A percentile compares a stretch with the other conserved stretches of the same genome.
These are phyloP conservation scores for Lophius piscatorius DNA, from an alignment of 2,113 vertebrate genomes.

Conservation along the genomic window DNA sequence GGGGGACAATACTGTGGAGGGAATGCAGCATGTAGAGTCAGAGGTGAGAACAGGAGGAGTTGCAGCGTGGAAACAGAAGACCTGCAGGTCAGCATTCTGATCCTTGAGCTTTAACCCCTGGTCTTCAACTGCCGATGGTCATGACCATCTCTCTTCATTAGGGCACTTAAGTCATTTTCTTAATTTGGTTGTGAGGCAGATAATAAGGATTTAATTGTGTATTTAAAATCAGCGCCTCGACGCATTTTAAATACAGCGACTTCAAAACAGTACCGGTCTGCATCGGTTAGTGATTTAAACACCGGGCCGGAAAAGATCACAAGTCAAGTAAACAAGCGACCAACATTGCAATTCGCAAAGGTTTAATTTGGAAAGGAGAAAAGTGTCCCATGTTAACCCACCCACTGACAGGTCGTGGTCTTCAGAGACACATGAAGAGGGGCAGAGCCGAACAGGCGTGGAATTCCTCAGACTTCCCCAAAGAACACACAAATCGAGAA, in stretches of 20 bases:
- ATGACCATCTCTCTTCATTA: constrained; percentile 43
- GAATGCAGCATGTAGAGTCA: background rate
- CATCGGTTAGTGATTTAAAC: too few species aligned
- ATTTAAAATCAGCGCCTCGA: too few species aligned
- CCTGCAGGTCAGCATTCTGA: constrained; percentile 39
- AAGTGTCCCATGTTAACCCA: too few species aligned
- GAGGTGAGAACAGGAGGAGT: background rate
- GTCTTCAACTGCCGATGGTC: constrained; percentile 28
- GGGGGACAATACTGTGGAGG: background rate
- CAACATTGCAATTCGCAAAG: too few species aligned
- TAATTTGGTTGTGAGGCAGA: constrained; percentile 62
- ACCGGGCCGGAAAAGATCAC: too few species aligned
- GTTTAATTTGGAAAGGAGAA: too few species aligned
- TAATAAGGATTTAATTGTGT: constrained; percentile 68
- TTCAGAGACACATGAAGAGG: constrained; percentile 44
- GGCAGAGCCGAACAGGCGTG: constrained; percentile 49
- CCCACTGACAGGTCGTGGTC: constrained; percentile 45
- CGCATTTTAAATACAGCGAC: too few species aligned
- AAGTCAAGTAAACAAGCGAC: too few species aligned
- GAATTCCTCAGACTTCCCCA: constrained; percentile 70
- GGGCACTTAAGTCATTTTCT: constrained; percentile 65
- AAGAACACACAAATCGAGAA: constrained; percentile 40
- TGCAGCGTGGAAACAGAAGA: constrained; percentile 15
- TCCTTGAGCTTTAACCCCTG: constrained; percentile 51
- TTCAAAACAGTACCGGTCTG: too few species aligned